Base-by-base conservation (phyloP, 2,888 invertebrate species). In the Agriopis leucophaearia region DNA sequence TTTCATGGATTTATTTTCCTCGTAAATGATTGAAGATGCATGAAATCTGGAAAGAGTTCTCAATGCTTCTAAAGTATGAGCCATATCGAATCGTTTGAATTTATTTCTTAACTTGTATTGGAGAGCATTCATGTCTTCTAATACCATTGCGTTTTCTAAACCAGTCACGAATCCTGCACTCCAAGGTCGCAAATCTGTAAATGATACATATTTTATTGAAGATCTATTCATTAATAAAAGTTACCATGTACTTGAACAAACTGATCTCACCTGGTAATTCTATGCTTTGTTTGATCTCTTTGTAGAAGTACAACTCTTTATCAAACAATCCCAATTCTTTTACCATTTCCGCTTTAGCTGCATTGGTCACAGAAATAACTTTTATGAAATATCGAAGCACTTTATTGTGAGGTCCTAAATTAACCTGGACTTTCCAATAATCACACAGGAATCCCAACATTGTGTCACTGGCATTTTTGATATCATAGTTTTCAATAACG, bases 21-120 rank as follows among this genome's bases (percentile, higher is more conserved):
- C 95, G 72, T 85, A 94, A 66, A 95, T 87, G n/a, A 95, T 86
- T 3, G 93, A 87, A n/a, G 92, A 85, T 0, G 94, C 92, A 70
- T 95, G 95, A 72, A 95, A 92, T 71, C 89, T 87, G 0, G 94
- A 92, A 54, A 95, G 74, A 3, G 93, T 87, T 64, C 85, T 83
- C 56, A 95, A 79, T 42, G 94, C 94, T 75, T 88, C 84, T 40
- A 90, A 76, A 12, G 91, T 94, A 71, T 95, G 95, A 1, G 86
- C 81, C 59, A 88, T 80, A 69, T 95, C 94, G 55, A 95, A 92
- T 58, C 87, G 82, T 35, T 84, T 73, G 55, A 90, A 86, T 81
- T 89, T 91, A 72, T 89, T 80, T 40, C 82, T 80, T 47, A 85
- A 71, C 71, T 80, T 85, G 62, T 89, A 94, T n/a, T 87, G 76